Base-by-base conservation (phyloP, 2,888 invertebrate genomes). In the Neoitamus cyanurus region DNA sequence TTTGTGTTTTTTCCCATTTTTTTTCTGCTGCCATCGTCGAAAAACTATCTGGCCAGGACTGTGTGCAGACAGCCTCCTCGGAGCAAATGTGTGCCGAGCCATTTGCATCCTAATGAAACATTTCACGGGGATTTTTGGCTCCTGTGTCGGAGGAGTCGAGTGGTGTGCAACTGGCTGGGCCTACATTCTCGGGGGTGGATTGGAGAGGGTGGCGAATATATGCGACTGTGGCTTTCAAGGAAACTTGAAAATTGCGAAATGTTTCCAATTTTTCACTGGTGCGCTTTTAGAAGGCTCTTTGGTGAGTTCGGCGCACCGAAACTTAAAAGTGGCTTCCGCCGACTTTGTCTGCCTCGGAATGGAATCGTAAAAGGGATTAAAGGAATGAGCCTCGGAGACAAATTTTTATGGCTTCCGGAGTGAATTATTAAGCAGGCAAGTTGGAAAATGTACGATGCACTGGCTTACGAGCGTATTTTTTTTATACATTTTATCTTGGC, bases 21-120 rank as follows among this genome's bases (percentile, higher is more conserved):
- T 73, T 37, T 73, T 78, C 48, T 15, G 37, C 75, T 25, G 11
- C 69, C 82, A n/a, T 82, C 82, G 36, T 48, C 37, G 36, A 82
- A 69, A 36, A 36, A 69, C 48, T 68, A 25, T 31, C 25, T 82
- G 69, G 25, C 82, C 15, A 15, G 20, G 48, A 70, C 48, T 69
- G 28, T 69, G 28, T 42, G 42, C 25, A 69, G 68, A 82, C 25
- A 36, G 36, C 36, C 69, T 69, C 28, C 69, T 69, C 82, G 25
- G 2, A 68, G 69, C 37, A 28, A 82, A 36, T 82, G 82, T 82
- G 69, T 69, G 48, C 69, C 30, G 68, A 30, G 36, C 82, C 69
- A 82, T 82, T 82, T 82, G 82, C 82, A 82, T 82, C 31, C 68
- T 82, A 82, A 82, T 82, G 82, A 82, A 82, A 82, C 82, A 82